Evolutionary conservation across 2,888 invertebrate species (phyloP).

Genomic region (Uropetala carovei): DNA sequence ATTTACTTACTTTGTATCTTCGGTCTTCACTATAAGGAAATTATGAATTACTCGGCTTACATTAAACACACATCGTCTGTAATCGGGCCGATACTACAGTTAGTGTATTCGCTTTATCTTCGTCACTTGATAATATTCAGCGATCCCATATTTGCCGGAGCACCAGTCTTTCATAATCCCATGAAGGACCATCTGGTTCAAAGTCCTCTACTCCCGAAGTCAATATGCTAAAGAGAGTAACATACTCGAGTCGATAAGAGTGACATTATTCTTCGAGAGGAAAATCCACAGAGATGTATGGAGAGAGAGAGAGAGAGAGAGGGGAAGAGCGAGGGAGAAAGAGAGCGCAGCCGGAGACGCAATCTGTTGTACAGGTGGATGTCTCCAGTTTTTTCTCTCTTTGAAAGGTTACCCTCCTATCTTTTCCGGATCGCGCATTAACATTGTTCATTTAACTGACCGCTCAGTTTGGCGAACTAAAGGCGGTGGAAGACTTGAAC

Average conservation of each 20-base stretch:
- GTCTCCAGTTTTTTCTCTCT: background rate
- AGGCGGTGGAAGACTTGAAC: background rate
- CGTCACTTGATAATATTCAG: no score
- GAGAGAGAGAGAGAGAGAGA: background rate
- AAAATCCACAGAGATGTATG: no score
- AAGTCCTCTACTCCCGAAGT: no score
- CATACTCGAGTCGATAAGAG: background rate
- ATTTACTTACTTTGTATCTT: no score
- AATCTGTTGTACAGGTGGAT: background rate
- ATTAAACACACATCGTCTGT: no score
- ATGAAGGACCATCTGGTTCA: background rate
- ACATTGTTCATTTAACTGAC: slow-evolving; percentile 46
- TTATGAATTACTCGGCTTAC: no score
- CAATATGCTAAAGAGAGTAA: background rate
- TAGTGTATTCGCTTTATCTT: no score
- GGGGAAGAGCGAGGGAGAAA: background rate
- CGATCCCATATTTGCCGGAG: no score
- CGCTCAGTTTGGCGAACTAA: background rate
- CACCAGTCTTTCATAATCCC: background rate
- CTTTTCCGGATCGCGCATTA: slow-evolving; percentile 12
- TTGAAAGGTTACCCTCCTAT: background rate
- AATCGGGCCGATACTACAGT: no score
- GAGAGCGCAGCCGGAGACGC: background rate
- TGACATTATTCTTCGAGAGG: background rate
- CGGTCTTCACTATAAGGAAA: no score